Evolutionary conservation across 2,113 vertebrate species (phyloP), one percentile per base, ranked within the genome.

Genomic region (Pelobates fuscus): DNA sequence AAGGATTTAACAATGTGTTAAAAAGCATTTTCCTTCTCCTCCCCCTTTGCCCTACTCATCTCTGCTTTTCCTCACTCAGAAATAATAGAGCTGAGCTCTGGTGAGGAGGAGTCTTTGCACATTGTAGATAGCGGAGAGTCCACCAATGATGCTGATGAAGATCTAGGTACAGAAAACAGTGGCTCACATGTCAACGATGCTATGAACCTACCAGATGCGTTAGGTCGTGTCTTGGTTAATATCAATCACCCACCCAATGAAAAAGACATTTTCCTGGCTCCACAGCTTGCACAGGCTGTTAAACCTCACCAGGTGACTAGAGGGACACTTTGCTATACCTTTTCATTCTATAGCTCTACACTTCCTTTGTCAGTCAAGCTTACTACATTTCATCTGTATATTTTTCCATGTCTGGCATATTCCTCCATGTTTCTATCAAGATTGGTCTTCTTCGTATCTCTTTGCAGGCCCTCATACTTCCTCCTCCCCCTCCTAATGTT

Each of bases 221-320:
- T 96, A 80, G 97, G 98, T 24, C 89, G 81, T 60, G 96, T 99
- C 37, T 91, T 99, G 8, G 93, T 99, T 82, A 99, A 99, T 79
- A 95, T 99, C 83, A 98, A 98, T 86, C 98, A 98, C 83, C 98
- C 98, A 58, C 93, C 94, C 8, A 95, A 96, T 1, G 98, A 99
- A 81, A 93, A 93, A 70, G 97, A 99, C 78, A 88, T 99, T 85
- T 99, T 93, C 80, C 91, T 99, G 46, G 92, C 93, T 74, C 95
- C 96, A 0, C 97, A 99, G 84, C 87, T 99, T 75, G 95, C 97
- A 27, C 88, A 85, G n/a, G 95, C 93, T 5, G 98, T 99, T 79
- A 99, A 99, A 89, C 96, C 98, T 82, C 97, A 99, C 89, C 97
- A 99, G 95, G 98, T 98, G 26, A 4, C 24, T 59, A 41, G 7